Conservation (phyloP, 2,888 invertebrate genomes). For the Cheilosia grossa region DNA sequence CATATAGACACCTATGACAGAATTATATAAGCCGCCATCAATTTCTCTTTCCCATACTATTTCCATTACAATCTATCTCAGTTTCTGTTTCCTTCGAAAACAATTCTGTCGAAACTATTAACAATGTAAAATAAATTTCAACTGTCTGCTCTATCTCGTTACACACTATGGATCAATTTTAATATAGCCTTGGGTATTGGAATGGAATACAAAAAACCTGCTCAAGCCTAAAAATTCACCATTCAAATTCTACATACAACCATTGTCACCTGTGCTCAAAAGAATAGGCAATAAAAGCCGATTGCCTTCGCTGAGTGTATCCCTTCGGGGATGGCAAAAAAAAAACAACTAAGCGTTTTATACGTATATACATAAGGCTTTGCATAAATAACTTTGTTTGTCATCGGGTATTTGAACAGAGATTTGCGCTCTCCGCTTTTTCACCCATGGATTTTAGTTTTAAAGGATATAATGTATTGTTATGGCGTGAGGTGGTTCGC, state of each 20-base stretch:
- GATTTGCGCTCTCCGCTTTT: slow-evolving; percentile 8
- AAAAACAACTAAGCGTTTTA: background rate
- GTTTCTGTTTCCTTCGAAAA: too few relatives aligned
- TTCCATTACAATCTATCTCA: too few relatives aligned
- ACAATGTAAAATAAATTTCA: background rate
- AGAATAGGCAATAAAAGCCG: slow-evolving; percentile 17
- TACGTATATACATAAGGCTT: background rate
- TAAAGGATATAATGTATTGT: background rate
- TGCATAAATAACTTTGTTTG: slow-evolving; percentile 20
- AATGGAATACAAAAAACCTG: background rate
- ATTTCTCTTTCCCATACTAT: too few relatives aligned
- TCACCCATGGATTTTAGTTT: slow-evolving; percentile 5
- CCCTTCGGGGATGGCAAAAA: background rate
- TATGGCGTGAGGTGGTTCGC: background rate
- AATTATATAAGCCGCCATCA: too few relatives aligned
- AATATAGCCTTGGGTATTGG: background rate
- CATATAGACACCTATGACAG: too few relatives aligned
- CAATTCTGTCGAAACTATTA: background rate
- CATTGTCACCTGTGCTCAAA: slow-evolving; percentile 21
- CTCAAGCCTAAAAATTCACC: background rate
- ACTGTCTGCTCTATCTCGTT: background rate
- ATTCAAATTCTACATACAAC: background rate
- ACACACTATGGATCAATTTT: slow-evolving; percentile 1
- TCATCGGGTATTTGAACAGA: slow-evolving; percentile 8
- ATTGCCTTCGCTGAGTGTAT: slow-evolving; percentile 9